phyloP scores from a whole-genome alignment of 2,888 invertebrate species.

The Furcula furcula region DNA sequence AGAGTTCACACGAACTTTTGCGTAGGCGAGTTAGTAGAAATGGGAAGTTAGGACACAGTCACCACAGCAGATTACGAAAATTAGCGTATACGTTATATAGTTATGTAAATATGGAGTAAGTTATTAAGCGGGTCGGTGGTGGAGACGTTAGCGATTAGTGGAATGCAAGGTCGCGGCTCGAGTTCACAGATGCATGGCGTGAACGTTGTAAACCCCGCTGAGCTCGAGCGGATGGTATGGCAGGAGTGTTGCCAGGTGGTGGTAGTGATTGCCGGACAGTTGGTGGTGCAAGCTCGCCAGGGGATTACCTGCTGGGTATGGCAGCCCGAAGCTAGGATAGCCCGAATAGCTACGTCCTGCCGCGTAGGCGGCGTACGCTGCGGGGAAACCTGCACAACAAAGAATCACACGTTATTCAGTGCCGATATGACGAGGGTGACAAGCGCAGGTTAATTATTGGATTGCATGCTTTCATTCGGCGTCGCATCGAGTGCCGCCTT shows the following conservation, averaged over 20 bases:
- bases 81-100: constrained; percentile 62
- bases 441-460: constrained; percentile 51
- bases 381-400: constrained; percentile 92
- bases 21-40: constrained; percentile 65
- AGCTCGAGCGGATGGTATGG: constrained; percentile 86
- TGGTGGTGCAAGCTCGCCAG: constrained; percentile 90
- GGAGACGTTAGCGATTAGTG: constrained; percentile 66
- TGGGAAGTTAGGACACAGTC: constrained; percentile 67
- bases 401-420: constrained; percentile 44
- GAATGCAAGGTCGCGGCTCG: constrained; percentile 78
- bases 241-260: constrained; percentile 83
- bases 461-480: constrained; percentile 55
- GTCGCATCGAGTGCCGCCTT: constrained; percentile 31
- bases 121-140: constrained; percentile 58
- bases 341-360: constrained; percentile 98
- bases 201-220: constrained; percentile 86
- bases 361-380: constrained; percentile 97
- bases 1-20: constrained; percentile 72
- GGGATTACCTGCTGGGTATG: constrained; percentile 98
- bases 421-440: constrained; percentile 21
- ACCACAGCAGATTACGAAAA: constrained; percentile 63
- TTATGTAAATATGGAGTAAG: constrained; percentile 56
- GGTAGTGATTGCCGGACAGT: constrained; percentile 83
- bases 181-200: constrained; percentile 91
- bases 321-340: constrained; percentile 98